phyloP scores from a whole-genome alignment of 2,797 vertebrate species.

The Morelia viridis region DNA sequence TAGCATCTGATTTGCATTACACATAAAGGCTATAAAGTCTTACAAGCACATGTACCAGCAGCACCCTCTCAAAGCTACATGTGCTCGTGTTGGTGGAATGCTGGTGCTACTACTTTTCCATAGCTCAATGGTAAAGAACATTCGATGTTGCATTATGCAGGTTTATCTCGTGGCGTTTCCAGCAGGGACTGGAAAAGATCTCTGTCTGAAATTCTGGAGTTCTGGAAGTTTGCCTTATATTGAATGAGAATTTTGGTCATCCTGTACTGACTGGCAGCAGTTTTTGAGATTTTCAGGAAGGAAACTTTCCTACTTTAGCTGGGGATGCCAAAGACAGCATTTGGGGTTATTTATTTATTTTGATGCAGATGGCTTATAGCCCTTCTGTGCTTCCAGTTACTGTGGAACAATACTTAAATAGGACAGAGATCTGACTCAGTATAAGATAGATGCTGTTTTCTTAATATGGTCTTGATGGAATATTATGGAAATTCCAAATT shows the following conservation, averaged over 20 bases:
- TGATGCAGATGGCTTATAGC: background rate
- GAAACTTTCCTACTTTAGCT: background rate
- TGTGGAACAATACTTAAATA: background rate
- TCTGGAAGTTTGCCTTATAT: background rate
- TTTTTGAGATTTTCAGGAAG: background rate
- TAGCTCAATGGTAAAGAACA: background rate
- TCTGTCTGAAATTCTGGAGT: background rate
- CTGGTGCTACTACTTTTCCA: background rate
- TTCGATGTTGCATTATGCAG: no score
- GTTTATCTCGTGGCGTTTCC: background rate
- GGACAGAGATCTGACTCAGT: background rate
- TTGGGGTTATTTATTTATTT: background rate
- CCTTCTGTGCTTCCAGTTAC: background rate
- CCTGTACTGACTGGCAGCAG: background rate
- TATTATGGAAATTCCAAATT: background rate
- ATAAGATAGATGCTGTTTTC: background rate
- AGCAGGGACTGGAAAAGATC: background rate
- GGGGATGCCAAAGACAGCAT: no score
- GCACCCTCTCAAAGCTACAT: background rate
- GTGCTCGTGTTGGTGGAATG: background rate
- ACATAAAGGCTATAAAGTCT: conserved; percentile 2
- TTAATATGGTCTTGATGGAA: background rate
- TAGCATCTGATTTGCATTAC: background rate
- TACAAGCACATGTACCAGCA: background rate
- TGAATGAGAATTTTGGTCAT: background rate